Conservation (phyloP, 2,888 invertebrate species). For the Hedychridium roseum region DNA sequence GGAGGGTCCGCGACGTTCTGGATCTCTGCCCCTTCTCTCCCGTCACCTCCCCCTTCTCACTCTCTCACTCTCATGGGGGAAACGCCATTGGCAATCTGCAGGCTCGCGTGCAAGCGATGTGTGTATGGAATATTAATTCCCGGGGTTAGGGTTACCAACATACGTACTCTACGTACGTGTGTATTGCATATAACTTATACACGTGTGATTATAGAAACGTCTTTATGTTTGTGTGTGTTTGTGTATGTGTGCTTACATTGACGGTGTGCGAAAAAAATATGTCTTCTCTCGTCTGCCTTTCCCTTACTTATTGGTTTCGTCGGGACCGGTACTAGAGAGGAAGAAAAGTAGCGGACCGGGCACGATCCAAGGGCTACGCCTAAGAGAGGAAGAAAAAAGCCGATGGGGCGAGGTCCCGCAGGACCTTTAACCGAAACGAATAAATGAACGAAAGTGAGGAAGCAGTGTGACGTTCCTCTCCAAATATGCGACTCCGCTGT, state of each 20-base stretch:
- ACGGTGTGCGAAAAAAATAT: slow-evolving; percentile 29
- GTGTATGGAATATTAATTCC: slow-evolving; percentile 59
- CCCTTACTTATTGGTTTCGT: slow-evolving; percentile 60
- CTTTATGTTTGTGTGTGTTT: not conserved
- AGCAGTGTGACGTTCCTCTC: slow-evolving; percentile 17
- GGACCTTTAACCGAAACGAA: slow-evolving; percentile 48
- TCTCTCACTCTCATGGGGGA: too few species aligned
- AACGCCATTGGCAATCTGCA: slow-evolving; percentile 52
- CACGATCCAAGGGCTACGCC: slow-evolving; percentile 25
- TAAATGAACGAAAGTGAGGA: slow-evolving; percentile 20
- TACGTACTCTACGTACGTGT: slow-evolving; percentile 18
- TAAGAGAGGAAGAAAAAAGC: slow-evolving; percentile 13
- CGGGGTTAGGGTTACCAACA: slow-evolving; percentile 44
- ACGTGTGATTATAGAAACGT: not conserved
- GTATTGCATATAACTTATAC: not conserved
- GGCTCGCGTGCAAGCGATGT: slow-evolving; percentile 45
- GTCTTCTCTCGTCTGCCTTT: slow-evolving; percentile 33
- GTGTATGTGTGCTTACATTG: not conserved
- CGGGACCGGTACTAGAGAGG: slow-evolving; percentile 32
- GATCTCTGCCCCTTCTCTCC: too few species aligned
- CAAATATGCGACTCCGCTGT: slow-evolving; percentile 11
- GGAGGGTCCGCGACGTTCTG: slow-evolving; percentile 33
- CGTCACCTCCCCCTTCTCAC: too few species aligned
- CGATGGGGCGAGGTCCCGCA: slow-evolving; percentile 44
- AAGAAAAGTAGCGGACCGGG: slow-evolving; percentile 40